phyloP scores from a whole-genome alignment of 2,113 vertebrate species.

The Dunckerocampus dactyliophorus region DNA sequence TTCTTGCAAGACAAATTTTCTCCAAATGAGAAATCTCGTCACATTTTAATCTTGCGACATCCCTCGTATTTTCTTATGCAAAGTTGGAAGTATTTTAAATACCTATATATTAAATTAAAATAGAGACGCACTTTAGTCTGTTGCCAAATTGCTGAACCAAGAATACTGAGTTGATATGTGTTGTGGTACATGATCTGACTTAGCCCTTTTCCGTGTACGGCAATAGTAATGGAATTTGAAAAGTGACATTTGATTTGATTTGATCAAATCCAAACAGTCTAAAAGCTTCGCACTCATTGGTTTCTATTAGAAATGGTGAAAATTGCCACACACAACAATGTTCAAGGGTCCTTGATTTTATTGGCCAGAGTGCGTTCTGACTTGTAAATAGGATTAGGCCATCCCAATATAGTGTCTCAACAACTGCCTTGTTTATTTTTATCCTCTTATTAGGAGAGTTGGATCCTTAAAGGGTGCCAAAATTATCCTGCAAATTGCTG shows the following conservation, averaged over 20 bases:
- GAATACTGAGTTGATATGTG: no score
- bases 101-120: constrained; percentile 54
- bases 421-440: constrained; percentile 79
- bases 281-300: constrained; percentile 65
- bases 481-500: constrained; percentile 78
- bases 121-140: constrained; percentile 54
- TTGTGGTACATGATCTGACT: no score
- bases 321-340: constrained; percentile 68
- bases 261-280: constrained; percentile 64
- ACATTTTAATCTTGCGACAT: no score
- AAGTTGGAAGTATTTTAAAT: no score
- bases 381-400: constrained; percentile 79
- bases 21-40: no score
- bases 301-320: constrained; percentile 74
- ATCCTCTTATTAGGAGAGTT: constrained; percentile 75
- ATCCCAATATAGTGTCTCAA: constrained; percentile 76
- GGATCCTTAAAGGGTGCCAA: constrained; percentile 77
- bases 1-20: no score
- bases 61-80: no score
- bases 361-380: constrained; percentile 65
- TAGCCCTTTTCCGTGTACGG: constrained; percentile 37
- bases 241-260: constrained; percentile 69
- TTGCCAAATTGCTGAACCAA: constrained; percentile 34
- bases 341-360: constrained; percentile 64
- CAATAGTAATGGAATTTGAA: constrained; percentile 72